Conservation (phyloP, 1,140 invertebrate genomes). For the Hyles euphorbiae region DNA sequence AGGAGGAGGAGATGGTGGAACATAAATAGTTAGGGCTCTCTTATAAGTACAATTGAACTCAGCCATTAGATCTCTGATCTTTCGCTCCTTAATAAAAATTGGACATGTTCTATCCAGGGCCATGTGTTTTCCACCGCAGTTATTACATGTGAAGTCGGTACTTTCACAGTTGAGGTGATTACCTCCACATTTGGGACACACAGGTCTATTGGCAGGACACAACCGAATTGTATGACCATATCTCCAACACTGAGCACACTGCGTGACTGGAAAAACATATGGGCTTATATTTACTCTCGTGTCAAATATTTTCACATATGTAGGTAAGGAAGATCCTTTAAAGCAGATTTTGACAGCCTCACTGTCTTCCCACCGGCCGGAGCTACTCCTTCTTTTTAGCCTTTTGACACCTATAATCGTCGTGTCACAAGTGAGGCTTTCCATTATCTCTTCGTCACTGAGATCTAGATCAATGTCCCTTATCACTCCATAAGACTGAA, state of each 20-base stretch:
- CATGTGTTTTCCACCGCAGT: constrained; percentile 26
- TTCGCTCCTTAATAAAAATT: constrained; percentile 24
- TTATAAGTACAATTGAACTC: constrained; percentile 22
- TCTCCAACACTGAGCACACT: constrained; percentile 23
- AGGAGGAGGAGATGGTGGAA: too few relatives aligned
- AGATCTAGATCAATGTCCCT: too few relatives aligned
- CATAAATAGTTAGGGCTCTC: constrained; percentile 14
- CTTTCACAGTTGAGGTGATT: constrained; percentile 28
- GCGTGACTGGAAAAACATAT: neutral
- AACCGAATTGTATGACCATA: constrained; percentile 14
- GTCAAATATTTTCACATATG: too few relatives aligned
- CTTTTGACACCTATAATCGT: too few relatives aligned
- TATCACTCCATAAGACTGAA: too few relatives aligned
- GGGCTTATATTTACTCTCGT: too few relatives aligned
- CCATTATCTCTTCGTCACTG: too few relatives aligned
- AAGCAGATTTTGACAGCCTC: too few relatives aligned
- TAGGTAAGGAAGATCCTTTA: too few relatives aligned
- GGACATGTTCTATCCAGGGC: constrained; percentile 23
- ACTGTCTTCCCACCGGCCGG: too few relatives aligned
- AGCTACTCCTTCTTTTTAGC: too few relatives aligned
- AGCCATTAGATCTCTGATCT: constrained; percentile 21
- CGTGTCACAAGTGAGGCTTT: too few relatives aligned
- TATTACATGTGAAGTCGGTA: constrained; percentile 22
- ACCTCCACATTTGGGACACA: constrained; percentile 30
- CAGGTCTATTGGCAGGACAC: constrained; percentile 19